Conservation (phyloP, 2,113 vertebrate species). For the Ceyx margarethae region DNA sequence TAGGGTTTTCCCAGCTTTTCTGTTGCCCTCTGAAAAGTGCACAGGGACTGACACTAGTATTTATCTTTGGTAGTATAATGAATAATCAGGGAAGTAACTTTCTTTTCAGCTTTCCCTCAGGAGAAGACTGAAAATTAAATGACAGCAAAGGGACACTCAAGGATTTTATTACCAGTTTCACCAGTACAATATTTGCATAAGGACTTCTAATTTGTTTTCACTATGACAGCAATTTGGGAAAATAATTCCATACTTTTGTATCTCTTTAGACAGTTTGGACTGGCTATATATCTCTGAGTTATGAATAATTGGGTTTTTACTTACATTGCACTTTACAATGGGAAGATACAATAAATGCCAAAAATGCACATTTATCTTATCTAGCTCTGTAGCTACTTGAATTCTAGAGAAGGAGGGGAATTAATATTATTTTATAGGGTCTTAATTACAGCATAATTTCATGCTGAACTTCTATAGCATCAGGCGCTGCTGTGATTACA, state of each 20-base stretch:
- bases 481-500: neutral
- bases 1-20: neutral
- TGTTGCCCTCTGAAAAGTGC: neutral
- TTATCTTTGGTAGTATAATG: neutral
- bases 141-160: neutral
- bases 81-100: neutral
- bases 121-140: constrained; percentile 7
- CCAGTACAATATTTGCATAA: neutral
- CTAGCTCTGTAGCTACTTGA: neutral
- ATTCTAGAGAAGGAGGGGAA: neutral
- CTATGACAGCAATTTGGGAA: neutral
- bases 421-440: neutral
- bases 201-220: constrained; percentile 8
- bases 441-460: neutral
- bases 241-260: neutral
- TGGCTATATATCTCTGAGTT: neutral
- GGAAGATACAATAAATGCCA: neutral
- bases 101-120: neutral
- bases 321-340: neutral
- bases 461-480: neutral
- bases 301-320: neutral
- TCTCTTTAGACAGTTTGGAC: neutral
- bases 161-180: neutral
- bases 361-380: neutral
- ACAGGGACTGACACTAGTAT: neutral